A percentile compares a stretch with the other conserved stretches of the same genome.
Evolutionary conservation across 2,888 invertebrate species (phyloP).

Genomic region (Patella pellucida): DNA sequence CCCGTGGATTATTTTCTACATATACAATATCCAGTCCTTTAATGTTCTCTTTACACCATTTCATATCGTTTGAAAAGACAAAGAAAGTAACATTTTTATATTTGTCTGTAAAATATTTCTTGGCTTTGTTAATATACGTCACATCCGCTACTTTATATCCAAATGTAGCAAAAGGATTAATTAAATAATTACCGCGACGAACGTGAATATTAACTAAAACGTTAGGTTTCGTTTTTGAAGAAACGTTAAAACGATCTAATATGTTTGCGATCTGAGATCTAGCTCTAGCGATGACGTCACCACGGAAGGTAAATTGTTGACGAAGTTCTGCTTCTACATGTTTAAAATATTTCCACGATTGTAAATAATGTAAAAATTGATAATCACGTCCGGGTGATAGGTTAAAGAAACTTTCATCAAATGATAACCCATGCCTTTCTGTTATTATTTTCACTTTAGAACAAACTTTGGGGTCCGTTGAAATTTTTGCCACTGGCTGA

Average conservation of each 20-base stretch:
- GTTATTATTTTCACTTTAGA: constrained; percentile 1
- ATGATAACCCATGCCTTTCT: constrained; percentile 2
- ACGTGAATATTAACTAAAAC: constrained; percentile 22
- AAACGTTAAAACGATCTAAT: neutral
- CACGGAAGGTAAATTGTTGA: constrained; percentile 17
- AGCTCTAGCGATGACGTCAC: constrained; percentile 13
- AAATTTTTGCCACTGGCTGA: neutral
- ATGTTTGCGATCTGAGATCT: neutral
- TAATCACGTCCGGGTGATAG: neutral
- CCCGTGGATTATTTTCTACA: neutral
- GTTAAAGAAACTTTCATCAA: constrained; percentile 12
- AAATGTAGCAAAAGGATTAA: neutral
- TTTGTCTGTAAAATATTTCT: constrained; percentile 5
- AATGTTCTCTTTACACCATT: constrained; percentile 18
- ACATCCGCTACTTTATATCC: constrained; percentile 17
- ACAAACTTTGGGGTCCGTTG: constrained; percentile 11
- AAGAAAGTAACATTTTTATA: constrained; percentile 15
- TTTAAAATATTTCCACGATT: constrained; percentile 21
- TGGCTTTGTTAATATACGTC: constrained; percentile 16
- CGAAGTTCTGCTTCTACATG: constrained; percentile 1
- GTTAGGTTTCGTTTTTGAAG: too few species aligned
- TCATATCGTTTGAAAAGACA: constrained; percentile 17
- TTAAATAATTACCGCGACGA: constrained; percentile 10
- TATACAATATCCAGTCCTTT: constrained; percentile 7
- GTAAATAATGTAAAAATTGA: constrained; percentile 8